These are phyloP conservation scores for Phaethornis superciliosus DNA, from an alignment of 2,113 vertebrate species.

Conservation along the genomic window DNA sequence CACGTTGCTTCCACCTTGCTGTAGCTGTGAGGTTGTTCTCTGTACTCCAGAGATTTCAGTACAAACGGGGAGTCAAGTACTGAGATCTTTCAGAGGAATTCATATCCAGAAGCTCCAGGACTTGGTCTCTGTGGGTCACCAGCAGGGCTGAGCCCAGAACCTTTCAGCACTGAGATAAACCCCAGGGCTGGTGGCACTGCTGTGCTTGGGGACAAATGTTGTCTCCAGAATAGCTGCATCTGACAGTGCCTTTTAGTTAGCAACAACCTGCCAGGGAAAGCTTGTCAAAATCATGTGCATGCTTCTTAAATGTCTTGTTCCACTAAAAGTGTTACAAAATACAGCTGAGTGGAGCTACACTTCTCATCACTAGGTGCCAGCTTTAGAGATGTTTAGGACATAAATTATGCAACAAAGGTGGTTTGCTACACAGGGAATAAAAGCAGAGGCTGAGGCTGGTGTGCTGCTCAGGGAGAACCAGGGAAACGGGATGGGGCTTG, in stretches of 20 bases:
- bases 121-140: background rate
- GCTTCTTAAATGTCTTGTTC: background rate
- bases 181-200: background rate
- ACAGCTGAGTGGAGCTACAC: background rate
- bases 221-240: background rate
- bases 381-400: background rate
- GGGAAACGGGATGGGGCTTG: background rate
- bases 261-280: background rate
- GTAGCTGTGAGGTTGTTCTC: background rate
- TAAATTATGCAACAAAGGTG: background rate
- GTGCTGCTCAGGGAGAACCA: background rate
- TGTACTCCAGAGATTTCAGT: background rate
- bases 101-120: background rate
- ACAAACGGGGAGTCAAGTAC: background rate
- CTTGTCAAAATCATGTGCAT: background rate
- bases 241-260: background rate
- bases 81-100: background rate
- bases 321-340: background rate
- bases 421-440: background rate
- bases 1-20: too few species aligned
- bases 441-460: accelerated
- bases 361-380: background rate
- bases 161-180: background rate
- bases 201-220: background rate
- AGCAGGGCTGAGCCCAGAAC: background rate